These are phyloP conservation scores for Drosophila picticornis DNA, from an alignment of 2,888 invertebrate genomes.

Conservation along the genomic window DNA sequence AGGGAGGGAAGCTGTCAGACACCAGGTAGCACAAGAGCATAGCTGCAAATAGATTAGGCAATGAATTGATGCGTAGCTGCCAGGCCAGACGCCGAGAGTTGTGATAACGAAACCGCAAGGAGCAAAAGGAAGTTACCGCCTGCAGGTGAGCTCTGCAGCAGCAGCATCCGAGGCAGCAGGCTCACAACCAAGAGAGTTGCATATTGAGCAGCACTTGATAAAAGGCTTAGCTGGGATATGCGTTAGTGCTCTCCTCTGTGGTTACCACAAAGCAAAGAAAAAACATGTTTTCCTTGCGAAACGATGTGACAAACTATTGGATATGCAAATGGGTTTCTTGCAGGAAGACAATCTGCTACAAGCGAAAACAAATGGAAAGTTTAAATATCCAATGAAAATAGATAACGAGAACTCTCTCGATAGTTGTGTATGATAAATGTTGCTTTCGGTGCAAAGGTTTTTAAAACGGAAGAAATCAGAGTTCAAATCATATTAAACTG, in stretches of 20 bases:
- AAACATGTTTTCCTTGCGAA: conserved; percentile 63
- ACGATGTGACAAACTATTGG: conserved; percentile 68
- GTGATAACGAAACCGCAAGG: conserved; percentile 74
- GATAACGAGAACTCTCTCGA: conserved; percentile 21
- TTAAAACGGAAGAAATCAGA: background rate
- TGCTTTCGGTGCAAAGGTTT: background rate
- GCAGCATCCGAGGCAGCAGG: conserved; percentile 28
- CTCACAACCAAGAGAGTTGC: conserved; percentile 43
- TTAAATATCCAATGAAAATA: conserved; percentile 26
- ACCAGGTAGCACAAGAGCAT: conserved; percentile 54
- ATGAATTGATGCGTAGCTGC: conserved; percentile 80
- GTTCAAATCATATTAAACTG: no score
- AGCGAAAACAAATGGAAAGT: conserved; percentile 53
- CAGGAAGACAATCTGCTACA: conserved; percentile 39
- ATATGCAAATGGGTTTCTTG: conserved; percentile 65
- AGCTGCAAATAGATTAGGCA: conserved; percentile 78
- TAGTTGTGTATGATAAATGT: conserved; percentile 21
- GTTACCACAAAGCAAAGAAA: conserved; percentile 32
- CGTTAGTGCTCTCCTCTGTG: conserved; percentile 64
- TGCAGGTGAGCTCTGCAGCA: conserved; percentile 27
- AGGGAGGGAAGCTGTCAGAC: background rate
- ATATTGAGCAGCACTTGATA: conserved; percentile 78
- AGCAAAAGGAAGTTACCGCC: conserved; percentile 55
- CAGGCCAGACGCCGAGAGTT: conserved; percentile 72
- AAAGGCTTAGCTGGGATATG: conserved; percentile 74